phyloP scores from a whole-genome alignment of 1,140 invertebrate species.

The Tenebrio molitor region DNA sequence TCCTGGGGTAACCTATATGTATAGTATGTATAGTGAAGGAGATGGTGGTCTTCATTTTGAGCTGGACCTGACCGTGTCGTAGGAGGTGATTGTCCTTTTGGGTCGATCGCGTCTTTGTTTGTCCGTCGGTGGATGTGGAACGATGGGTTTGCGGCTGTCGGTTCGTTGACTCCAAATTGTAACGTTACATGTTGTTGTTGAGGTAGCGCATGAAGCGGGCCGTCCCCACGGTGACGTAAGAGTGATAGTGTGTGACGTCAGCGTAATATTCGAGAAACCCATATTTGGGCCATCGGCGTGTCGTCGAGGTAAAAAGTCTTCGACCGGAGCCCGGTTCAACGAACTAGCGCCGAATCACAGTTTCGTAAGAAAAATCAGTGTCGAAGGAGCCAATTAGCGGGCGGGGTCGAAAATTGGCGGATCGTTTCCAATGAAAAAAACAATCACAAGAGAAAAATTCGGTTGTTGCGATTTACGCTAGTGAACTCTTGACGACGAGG shows the following conservation, averaged over 20 bases:
- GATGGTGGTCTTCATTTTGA: too few relatives aligned
- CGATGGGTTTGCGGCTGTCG: slow-evolving; percentile 19
- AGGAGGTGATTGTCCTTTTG: slow-evolving; percentile 24
- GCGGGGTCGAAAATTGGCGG: background rate
- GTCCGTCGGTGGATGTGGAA: background rate
- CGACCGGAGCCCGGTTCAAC: slow-evolving; percentile 59
- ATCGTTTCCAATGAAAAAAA: slow-evolving; percentile 4
- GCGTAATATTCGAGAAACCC: slow-evolving; percentile 60
- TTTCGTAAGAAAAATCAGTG: background rate
- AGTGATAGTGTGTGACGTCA: slow-evolving; percentile 62
- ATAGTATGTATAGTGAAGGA: too few relatives aligned
- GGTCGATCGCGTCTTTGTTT: slow-evolving; percentile 20
- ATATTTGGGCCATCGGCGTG: slow-evolving; percentile 54
- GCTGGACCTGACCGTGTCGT: background rate
- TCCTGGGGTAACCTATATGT: too few relatives aligned
- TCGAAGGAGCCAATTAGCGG: background rate
- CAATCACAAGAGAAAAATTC: slow-evolving; percentile 13
- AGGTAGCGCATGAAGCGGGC: slow-evolving; percentile 51
- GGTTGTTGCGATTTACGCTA: slow-evolving; percentile 8
- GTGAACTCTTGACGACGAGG: slow-evolving; percentile 24
- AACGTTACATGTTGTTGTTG: slow-evolving; percentile 49
- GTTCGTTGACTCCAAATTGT: slow-evolving; percentile 52
- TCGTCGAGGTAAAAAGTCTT: slow-evolving; percentile 57
- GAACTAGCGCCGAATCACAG: slow-evolving; percentile 23
- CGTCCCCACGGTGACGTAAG: slow-evolving; percentile 59